Evolutionary conservation across 1,140 invertebrate genomes (phyloP).

Genomic region (Penaeus japonicus): DNA sequence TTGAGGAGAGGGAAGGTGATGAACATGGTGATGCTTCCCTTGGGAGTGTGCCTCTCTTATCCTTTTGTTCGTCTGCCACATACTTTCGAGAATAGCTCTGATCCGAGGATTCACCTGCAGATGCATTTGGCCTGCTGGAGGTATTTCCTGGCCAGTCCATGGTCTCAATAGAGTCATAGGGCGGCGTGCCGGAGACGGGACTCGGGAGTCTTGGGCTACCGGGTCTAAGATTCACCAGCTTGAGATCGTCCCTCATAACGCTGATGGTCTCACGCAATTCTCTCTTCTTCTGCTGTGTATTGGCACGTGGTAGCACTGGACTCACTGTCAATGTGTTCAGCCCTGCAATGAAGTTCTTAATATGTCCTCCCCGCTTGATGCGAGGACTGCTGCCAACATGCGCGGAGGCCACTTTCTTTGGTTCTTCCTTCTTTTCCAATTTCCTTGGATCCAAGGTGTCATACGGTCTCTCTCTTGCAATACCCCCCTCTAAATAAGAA

Average conservation of each 20-base stretch:
- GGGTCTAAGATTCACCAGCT: constrained; percentile 24
- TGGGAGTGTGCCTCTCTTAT: neutral
- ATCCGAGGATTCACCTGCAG: neutral
- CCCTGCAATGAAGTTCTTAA: constrained; percentile 19
- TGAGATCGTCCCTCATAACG: constrained; percentile 19
- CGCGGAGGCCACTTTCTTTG: neutral
- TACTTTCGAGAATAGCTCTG: too few relatives aligned
- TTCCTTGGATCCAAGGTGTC: neutral
- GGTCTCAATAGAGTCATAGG: neutral
- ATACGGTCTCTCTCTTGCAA: neutral
- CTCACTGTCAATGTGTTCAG: constrained; percentile 25
- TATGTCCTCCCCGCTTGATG: neutral
- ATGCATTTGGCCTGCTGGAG: neutral
- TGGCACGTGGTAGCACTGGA: neutral
- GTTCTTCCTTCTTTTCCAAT: neutral
- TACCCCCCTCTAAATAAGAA: constrained; percentile 23
- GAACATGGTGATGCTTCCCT: neutral
- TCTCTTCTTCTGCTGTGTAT: neutral
- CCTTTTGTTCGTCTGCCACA: neutral
- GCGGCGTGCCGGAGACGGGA: constrained; percentile 1
- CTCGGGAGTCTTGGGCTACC: constrained; percentile 7
- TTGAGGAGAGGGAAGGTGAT: neutral
- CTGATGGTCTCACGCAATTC: constrained; percentile 26
- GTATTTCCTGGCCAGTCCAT: neutral
- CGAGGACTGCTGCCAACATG: neutral